Conservation (phyloP, 1,140 invertebrate genomes). For the Onthophagus taurus region DNA sequence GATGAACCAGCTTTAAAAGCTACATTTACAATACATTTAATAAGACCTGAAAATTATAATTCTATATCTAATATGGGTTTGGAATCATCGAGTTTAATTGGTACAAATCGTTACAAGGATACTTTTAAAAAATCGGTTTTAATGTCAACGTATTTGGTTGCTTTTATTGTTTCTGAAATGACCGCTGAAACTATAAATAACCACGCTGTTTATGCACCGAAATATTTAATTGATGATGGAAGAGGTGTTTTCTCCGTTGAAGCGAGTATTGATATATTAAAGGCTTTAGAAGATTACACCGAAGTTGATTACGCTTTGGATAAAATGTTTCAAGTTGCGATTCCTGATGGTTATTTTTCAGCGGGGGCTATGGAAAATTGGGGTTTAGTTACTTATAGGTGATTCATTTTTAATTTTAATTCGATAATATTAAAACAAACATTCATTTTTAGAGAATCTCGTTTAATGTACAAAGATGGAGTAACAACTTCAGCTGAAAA, state of each 20-base stretch:
- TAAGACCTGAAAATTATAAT: background rate
- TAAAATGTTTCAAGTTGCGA: conserved; percentile 78
- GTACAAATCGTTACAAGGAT: too few species aligned
- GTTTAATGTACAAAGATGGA: too few species aligned
- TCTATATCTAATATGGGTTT: conserved; percentile 3
- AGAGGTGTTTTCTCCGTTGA: conserved; percentile 5
- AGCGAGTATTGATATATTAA: background rate
- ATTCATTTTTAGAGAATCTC: conserved; percentile 1
- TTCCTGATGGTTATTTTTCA: conserved; percentile 69
- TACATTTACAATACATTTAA: conserved; percentile 3
- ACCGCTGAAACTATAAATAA: conserved; percentile 1
- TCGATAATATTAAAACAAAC: too few species aligned
- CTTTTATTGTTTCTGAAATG: conserved; percentile 47
- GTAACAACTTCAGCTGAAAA: too few species aligned
- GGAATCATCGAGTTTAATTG: background rate
- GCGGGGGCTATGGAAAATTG: conserved; percentile 78
- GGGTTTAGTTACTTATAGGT: conserved; percentile 57
- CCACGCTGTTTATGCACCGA: conserved; percentile 1
- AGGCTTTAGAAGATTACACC: conserved; percentile 51
- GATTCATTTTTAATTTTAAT: conserved; percentile 10
- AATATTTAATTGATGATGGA: background rate
- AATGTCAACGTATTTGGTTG: conserved; percentile 72
- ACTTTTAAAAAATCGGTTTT: too few species aligned
- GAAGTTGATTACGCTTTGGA: conserved; percentile 59
- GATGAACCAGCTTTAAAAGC: conserved; percentile 12